Base-by-base conservation (phyloP, 2,888 invertebrate species). In the Bombylius discolor region DNA sequence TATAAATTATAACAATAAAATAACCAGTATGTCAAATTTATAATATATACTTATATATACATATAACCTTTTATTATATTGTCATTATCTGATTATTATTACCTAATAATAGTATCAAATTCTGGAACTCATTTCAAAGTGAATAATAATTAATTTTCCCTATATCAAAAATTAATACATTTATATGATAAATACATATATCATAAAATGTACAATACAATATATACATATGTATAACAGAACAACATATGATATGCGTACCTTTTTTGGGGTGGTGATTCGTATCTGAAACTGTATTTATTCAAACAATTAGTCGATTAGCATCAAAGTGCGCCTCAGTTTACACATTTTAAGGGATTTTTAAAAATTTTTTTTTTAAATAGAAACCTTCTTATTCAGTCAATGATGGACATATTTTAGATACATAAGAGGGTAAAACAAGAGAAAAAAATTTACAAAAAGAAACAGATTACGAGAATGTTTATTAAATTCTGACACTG, bases 311-410 rank as follows among this genome's bases (percentile, higher is more conserved):
- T 42, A 6, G 39, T 42, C 39, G 39, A 42, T 42, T 42, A 42
- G 39, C 39, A 42, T 42, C 39, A 42, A 42, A 55, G 50, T 50
- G 50, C 39, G 55, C 36, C 55, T 55, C 55, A 50, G 39, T 55
- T 55, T 55, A 50, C 55, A 55, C 12, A 23, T 34, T 31, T 31
- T 5, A 32, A 14, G 39, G 39, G 39, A 42, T 23, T 23, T 23
- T 23, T 23, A 23, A 23, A 23, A 23, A 2, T 23, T 23, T 23
- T 23, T 23, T 23, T 23, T 23, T 23, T 23, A 23, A 23, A 23
- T 23, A 23, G 23, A 23, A 23, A 23, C 23, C 23, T 23, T 23
- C 23, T 23, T 23, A 23, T 23, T 23, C 23, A 23, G 23, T 23
- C 23, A 23, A 23, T 23, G 23, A 23, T 23, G 23, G 23, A 23